A percentile compares a stretch with the other conserved stretches of the same genome.
Conservation (phyloP, 2,113 vertebrate species). For the Leptobrachium ailaonicum region DNA sequence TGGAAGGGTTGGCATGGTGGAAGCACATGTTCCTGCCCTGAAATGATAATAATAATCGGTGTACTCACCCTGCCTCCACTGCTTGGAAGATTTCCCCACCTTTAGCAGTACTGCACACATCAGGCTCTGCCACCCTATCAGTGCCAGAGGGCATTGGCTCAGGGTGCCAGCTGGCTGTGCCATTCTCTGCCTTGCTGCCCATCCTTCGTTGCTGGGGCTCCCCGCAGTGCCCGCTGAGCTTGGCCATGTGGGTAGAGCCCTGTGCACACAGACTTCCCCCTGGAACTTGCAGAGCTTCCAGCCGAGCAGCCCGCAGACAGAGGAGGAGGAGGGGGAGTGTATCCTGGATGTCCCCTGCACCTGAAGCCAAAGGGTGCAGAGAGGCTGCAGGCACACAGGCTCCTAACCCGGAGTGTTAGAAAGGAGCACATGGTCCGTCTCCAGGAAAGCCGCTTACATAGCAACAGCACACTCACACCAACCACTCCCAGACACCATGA, state of each 20-base stretch:
- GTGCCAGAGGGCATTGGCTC: neutral
- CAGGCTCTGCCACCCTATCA: neutral
- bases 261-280: neutral
- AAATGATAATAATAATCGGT: neutral
- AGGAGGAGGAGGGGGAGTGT: too few species aligned
- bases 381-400: neutral
- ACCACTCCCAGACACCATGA: neutral
- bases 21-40: too few species aligned
- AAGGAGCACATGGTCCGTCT: neutral
- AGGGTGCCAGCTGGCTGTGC: neutral
- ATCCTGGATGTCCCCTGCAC: neutral
- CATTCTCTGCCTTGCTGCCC: neutral
- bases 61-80: constrained; percentile 18
- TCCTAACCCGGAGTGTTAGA: neutral
- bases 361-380: neutral
- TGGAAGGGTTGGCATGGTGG: too few species aligned
- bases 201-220: neutral
- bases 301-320: neutral
- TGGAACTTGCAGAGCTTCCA: neutral
- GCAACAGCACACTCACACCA: neutral
- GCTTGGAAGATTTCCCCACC: constrained; percentile 23
- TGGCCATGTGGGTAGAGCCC: neutral
- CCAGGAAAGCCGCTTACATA: neutral
- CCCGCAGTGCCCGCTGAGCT: neutral
- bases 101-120: neutral